Evolutionary conservation across 2,113 vertebrate species (phyloP), one percentile per base, ranked within the genome.

Genomic region (Synodontis membranacea): DNA sequence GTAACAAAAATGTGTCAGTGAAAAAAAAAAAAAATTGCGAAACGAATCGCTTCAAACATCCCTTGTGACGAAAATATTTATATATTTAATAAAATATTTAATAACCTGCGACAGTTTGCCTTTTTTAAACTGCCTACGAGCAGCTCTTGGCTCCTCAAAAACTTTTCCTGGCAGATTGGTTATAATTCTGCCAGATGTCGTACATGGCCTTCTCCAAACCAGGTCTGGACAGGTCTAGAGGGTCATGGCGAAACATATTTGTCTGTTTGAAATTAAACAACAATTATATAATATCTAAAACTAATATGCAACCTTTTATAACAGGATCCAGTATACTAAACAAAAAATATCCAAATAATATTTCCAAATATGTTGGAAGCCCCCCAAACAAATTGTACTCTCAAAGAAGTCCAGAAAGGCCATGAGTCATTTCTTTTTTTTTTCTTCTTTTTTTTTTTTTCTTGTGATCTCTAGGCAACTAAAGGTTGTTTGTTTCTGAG

Each of bases 131-230:
- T 76, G 5, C 28, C 74, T 76, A 14, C 50, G 74, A 50, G 74
- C 46, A 50, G 28, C 46, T 50, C 50, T 50, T 76, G 74, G 74
- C 44, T 76, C 28, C 44, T 15, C 5, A 19, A 15, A 9, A 0
- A n/a, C 15, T 75, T 75, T 75, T 75, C 72, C 72, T 75, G 72
- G 72, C 72, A 75, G 72, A 46, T 75, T 25, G 28, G 42, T n/a
- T 75, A 48, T 75, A 75, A 75, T 37, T 72, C 68, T 42, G 37
- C 42, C 72, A 78, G 48, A 78, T 78, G 46, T 78, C 75, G 52
- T 50, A 52, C 75, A 78, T 52, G 46, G 46, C 46, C 17, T 52
- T 21, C 42, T 78, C n/a, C 48, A 52, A 78, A 78, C 52, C 44
- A 78, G 74, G 46, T 50, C 75, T 21, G n/a, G 75, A 78, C 46